A percentile compares a stretch with the other conserved stretches of the same genome.
Evolutionary conservation across 2,888 invertebrate species (phyloP).

Genomic region (Carabus problematicus): DNA sequence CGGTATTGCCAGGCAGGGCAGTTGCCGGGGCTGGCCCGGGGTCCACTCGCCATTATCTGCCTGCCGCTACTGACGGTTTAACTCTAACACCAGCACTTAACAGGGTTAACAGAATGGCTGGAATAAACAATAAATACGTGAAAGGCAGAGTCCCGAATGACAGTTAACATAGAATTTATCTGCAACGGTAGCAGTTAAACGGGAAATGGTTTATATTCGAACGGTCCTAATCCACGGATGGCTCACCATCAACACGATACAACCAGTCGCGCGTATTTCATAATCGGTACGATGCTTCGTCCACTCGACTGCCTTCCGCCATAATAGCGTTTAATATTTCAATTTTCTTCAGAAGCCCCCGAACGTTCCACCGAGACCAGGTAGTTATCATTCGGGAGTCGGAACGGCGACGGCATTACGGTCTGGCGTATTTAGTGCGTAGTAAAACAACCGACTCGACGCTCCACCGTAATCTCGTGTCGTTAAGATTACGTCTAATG

Average conservation of each 20-base stretch:
- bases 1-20: not conserved
- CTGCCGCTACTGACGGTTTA: slow-evolving; percentile 34
- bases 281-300: not conserved
- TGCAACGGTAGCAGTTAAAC: slow-evolving; percentile 26
- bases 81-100: slow-evolving; percentile 38
- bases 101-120: slow-evolving; percentile 32
- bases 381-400: not conserved
- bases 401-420: not conserved
- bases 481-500: slow-evolving; percentile 41
- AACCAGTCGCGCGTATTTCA: slow-evolving; percentile 17
- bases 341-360: slow-evolving; percentile 18
- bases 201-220: slow-evolving; percentile 28
- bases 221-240: slow-evolving; percentile 16
- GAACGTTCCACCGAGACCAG: not conserved
- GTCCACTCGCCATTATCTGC: slow-evolving; percentile 17
- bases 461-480: slow-evolving; percentile 31
- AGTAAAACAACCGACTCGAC: slow-evolving; percentile 33
- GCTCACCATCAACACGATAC: slow-evolving; percentile 5
- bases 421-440: slow-evolving; percentile 40
- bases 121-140: slow-evolving; percentile 39
- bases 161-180: slow-evolving; percentile 37
- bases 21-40: not conserved
- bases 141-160: slow-evolving; percentile 20
- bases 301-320: slow-evolving; percentile 4
- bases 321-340: slow-evolving; percentile 34